Evolutionary conservation across 2,888 invertebrate species (phyloP).

Genomic region (Baccha elongata): DNA sequence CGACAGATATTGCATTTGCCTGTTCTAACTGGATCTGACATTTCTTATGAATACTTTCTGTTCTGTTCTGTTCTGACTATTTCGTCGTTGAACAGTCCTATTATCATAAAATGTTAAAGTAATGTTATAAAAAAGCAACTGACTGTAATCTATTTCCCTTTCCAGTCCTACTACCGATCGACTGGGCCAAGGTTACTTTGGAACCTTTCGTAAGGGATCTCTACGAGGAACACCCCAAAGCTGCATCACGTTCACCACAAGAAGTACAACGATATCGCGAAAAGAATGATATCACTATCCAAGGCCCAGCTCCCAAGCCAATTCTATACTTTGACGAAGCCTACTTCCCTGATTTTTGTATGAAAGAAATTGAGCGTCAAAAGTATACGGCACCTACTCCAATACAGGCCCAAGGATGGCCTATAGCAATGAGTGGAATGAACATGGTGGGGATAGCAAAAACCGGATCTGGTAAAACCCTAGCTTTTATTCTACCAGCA

Average conservation of each 20-base stretch:
- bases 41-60: too few species aligned
- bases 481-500: constrained; percentile 89
- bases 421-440: constrained; percentile 89
- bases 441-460: constrained; percentile 92
- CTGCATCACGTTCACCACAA: constrained; percentile 84
- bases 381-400: constrained; percentile 89
- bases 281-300: constrained; percentile 87
- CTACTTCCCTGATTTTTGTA: constrained; percentile 88
- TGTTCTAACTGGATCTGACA: too few species aligned
- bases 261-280: constrained; percentile 87
- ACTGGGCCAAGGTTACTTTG: constrained; percentile 83
- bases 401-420: constrained; percentile 92
- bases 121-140: too few species aligned
- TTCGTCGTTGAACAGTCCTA: too few species aligned
- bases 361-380: constrained; percentile 84
- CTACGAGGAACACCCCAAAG: constrained; percentile 87
- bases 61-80: too few species aligned
- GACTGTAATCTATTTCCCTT: background rate
- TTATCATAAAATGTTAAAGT: too few species aligned
- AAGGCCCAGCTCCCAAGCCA: constrained; percentile 88
- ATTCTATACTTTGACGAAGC: constrained; percentile 89
- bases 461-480: constrained; percentile 89
- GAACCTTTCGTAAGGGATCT: constrained; percentile 90
- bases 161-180: constrained; percentile 77
- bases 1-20: too few species aligned